Evolutionary conservation across 2,113 vertebrate genomes (phyloP).

Genomic region (Mellivora capensis): DNA sequence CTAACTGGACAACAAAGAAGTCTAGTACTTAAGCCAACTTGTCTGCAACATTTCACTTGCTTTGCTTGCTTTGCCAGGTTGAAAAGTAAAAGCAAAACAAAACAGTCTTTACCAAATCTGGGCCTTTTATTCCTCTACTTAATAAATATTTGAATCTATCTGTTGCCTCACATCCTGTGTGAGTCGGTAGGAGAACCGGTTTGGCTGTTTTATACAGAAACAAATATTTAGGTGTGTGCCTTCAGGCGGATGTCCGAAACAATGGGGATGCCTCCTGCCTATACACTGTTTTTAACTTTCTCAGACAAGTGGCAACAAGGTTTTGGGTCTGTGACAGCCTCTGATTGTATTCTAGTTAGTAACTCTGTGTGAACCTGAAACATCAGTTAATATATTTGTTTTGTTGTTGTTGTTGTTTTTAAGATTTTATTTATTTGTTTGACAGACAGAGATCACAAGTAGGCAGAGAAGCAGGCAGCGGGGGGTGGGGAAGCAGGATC

Average conservation of each 20-base stretch:
- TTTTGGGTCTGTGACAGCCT: background rate
- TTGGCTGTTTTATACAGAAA: background rate
- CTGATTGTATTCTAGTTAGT: background rate
- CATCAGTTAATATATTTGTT: background rate
- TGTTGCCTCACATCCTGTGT: slow-evolving; percentile 42
- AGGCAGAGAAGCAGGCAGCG: too few relatives aligned
- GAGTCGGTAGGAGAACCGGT: slow-evolving; percentile 15
- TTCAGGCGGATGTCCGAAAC: background rate
- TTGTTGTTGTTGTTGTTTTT: too few relatives aligned
- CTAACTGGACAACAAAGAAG: slow-evolving; percentile 54
- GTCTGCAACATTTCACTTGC: slow-evolving; percentile 49
- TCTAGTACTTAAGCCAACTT: slow-evolving; percentile 45
- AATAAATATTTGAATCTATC: slow-evolving; percentile 58
- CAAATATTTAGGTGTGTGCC: background rate
- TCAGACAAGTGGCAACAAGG: slow-evolving; percentile 19
- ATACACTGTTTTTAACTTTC: background rate
- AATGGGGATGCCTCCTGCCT: background rate
- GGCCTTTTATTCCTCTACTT: background rate
- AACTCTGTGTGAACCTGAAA: background rate
- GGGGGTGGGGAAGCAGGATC: too few relatives aligned
- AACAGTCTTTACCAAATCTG: slow-evolving; percentile 19
- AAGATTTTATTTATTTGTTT: too few relatives aligned
- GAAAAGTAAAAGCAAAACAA: slow-evolving; percentile 36
- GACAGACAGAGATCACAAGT: too few relatives aligned
- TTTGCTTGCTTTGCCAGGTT: slow-evolving; percentile 33